These are phyloP conservation scores for Vesta saturnalis DNA, from an alignment of 2,888 invertebrate genomes.

Conservation along the genomic window DNA sequence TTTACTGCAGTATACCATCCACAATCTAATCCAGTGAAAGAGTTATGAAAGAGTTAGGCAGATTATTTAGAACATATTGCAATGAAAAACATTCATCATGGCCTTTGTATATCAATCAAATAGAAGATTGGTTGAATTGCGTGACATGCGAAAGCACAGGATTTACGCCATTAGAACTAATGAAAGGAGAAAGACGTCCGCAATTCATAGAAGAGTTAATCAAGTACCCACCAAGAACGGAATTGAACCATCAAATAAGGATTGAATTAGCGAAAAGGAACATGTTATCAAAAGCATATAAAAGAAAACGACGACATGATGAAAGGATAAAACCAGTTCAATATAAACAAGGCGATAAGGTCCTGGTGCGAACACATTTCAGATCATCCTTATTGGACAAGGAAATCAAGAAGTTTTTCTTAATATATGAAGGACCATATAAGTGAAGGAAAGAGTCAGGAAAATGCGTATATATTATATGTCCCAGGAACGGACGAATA, in stretches of 20 bases:
- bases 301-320: background rate
- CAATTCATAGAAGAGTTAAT: background rate
- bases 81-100: conserved; percentile 23
- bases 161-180: background rate
- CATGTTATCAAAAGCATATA: background rate
- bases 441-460: too few species aligned
- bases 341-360: background rate
- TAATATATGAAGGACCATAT: too few species aligned
- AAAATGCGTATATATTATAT: background rate
- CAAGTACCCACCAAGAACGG: background rate
- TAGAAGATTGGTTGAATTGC: conserved; percentile 7
- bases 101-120: conserved; percentile 35
- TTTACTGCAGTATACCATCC: conserved; percentile 45
- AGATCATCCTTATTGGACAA: background rate
- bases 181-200: background rate
- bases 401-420: background rate
- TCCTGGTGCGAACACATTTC: background rate
- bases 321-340: background rate
- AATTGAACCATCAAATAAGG: background rate
- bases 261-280: background rate
- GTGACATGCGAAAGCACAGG: background rate
- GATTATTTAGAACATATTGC: conserved; percentile 44
- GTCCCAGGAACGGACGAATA: background rate
- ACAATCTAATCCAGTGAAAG: conserved; percentile 50
- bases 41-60: conserved; percentile 46